Evolutionary conservation across 2,888 invertebrate species (phyloP).

Genomic region (Hypena proboscidalis): DNA sequence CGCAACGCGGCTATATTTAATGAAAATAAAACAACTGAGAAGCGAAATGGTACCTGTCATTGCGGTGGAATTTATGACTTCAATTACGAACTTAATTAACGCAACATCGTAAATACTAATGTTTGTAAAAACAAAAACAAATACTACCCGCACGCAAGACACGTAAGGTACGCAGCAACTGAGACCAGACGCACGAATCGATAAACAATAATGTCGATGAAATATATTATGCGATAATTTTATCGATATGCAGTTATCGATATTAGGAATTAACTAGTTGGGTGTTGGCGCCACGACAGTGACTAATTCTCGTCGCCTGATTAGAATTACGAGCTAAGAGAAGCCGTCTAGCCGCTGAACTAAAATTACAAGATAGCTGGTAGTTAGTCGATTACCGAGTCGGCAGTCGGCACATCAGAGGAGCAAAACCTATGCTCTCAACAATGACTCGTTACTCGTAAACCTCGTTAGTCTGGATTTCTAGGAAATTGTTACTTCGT

Average conservation of each 20-base stretch:
- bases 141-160: slow-evolving; percentile 12
- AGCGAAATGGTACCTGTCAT: slow-evolving; percentile 9
- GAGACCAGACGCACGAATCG: slow-evolving; percentile 3
- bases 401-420: slow-evolving; percentile 24
- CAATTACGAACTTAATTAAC: slow-evolving; percentile 29
- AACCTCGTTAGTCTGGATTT: slow-evolving; percentile 22
- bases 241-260: slow-evolving; percentile 13
- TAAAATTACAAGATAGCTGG: slow-evolving; percentile 28
- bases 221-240: slow-evolving; percentile 18
- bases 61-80: slow-evolving; percentile 18
- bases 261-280: slow-evolving; percentile 15
- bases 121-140: slow-evolving; percentile 17
- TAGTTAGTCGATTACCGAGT: slow-evolving; percentile 22
- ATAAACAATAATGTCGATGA: slow-evolving; percentile 25
- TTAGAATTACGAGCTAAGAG: slow-evolving; percentile 22
- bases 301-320: slow-evolving; percentile 21
- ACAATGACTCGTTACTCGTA: slow-evolving; percentile 32
- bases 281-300: slow-evolving; percentile 7
- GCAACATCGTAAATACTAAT: slow-evolving; percentile 14
- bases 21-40: slow-evolving; percentile 5
- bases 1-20: neutral
- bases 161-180: neutral
- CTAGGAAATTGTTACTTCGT: slow-evolving; percentile 20
- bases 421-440: slow-evolving; percentile 19
- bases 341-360: slow-evolving; percentile 28